A percentile compares a stretch with the other conserved stretches of the same genome.
Evolutionary conservation across 92 coral and sea anemone species (phyloP).

Genomic region (Palythoa grandiflora): DNA sequence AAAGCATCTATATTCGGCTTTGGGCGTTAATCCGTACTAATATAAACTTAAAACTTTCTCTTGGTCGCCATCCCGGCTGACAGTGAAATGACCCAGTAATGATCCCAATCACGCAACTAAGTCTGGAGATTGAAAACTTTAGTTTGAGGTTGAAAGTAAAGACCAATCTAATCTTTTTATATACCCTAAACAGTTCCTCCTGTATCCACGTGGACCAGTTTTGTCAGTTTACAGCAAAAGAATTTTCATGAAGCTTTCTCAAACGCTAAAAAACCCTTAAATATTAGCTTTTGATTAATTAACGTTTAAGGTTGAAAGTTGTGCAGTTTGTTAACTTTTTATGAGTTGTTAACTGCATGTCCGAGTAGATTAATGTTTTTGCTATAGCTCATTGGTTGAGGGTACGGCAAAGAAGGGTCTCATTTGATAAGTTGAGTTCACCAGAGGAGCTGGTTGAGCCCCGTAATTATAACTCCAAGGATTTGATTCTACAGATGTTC

Average conservation of each 20-base stretch:
- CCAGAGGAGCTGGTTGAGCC: background rate
- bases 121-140: background rate
- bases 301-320: background rate
- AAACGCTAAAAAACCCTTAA: no score
- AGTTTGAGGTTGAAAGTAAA: no score
- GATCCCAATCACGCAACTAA: conserved; percentile 5
- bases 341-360: background rate
- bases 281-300: background rate
- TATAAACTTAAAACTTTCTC: background rate
- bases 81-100: background rate
- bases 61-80: conserved; percentile 31
- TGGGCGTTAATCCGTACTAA: background rate
- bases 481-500: conserved; percentile 10
- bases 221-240: no score
- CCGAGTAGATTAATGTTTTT: background rate
- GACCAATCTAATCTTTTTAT: no score
- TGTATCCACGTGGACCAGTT: no score
- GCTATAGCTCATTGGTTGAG: conserved; percentile 20
- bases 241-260: background rate
- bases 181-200: no score
- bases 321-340: background rate
- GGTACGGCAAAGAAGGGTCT: conserved; percentile 22
- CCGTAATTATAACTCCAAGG: conserved; percentile 13
- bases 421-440: conserved; percentile 28
- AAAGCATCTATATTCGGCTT: background rate